Evolutionary conservation across 2,797 vertebrate genomes (phyloP).

Genomic region (Thamnophis elegans): DNA sequence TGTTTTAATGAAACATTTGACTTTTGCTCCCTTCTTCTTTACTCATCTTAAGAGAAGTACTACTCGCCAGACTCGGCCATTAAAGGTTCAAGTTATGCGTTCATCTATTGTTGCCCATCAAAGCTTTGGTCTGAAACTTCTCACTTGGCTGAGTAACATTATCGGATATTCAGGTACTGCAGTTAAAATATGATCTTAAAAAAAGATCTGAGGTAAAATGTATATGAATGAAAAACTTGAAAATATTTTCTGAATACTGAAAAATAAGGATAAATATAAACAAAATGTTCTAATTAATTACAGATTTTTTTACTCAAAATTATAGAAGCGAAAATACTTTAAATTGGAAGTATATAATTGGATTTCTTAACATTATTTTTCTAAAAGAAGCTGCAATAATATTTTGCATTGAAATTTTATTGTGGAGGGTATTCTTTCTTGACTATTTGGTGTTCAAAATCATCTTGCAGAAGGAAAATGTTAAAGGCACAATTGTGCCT

Average conservation of each 20-base stretch:
- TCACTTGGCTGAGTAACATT: slow-evolving; percentile 89
- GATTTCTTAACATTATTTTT: not conserved
- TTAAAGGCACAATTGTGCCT: not conserved
- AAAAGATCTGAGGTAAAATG: slow-evolving; percentile 4
- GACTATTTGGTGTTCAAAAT: not conserved
- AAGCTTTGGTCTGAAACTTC: slow-evolving; percentile 90
- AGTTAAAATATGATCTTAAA: slow-evolving; percentile 6
- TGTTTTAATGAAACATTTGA: not conserved
- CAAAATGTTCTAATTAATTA: not conserved
- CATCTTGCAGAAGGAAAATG: not conserved
- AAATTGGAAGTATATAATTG: not conserved
- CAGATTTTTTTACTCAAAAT: not conserved
- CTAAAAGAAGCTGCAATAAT: not conserved
- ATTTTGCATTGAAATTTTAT: not conserved
- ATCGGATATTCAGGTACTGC: slow-evolving; percentile 91
- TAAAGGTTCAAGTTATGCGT: slow-evolving; percentile 96
- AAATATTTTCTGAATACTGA: not conserved
- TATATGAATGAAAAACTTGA: slow-evolving; percentile 30
- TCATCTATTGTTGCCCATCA: slow-evolving; percentile 95
- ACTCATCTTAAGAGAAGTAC: slow-evolving; percentile 87
- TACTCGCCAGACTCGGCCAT: slow-evolving; percentile 92
- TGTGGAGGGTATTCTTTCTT: not conserved
- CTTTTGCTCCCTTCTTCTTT: slow-evolving; percentile 13
- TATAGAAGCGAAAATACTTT: not conserved
- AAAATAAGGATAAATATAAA: not conserved